phyloP scores from a whole-genome alignment of 2,113 vertebrate genomes.

The Saccopteryx bilineata region DNA sequence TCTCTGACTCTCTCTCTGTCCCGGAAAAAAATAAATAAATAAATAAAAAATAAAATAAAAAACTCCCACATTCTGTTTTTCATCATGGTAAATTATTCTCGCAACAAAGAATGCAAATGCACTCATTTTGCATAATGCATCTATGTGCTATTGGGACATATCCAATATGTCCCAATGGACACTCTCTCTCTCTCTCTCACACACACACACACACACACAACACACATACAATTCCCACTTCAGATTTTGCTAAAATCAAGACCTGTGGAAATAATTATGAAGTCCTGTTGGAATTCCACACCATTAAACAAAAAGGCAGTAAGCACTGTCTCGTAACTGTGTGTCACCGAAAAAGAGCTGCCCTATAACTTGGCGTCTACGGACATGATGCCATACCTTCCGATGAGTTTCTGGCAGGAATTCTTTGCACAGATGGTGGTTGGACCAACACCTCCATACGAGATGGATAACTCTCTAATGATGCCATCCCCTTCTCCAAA shows the following conservation, averaged over 20 bases:
- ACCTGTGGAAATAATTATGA: background rate
- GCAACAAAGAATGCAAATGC: slow-evolving; percentile 21
- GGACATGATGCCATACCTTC: slow-evolving; percentile 81
- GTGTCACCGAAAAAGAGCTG: background rate
- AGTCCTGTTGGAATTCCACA: background rate
- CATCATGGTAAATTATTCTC: slow-evolving; percentile 4
- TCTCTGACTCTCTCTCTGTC: no score
- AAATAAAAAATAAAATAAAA: no score
- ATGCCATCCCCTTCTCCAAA: slow-evolving; percentile 85
- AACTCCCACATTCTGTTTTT: background rate
- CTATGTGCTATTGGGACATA: background rate
- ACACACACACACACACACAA: background rate
- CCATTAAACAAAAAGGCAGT: background rate
- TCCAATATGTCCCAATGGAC: no score
- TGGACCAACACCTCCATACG: slow-evolving; percentile 90
- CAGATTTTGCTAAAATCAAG: background rate
- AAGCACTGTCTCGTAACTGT: background rate
- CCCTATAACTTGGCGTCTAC: background rate
- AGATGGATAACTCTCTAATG: slow-evolving; percentile 89
- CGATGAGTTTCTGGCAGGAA: slow-evolving; percentile 84
- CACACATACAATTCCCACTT: background rate
- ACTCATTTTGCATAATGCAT: slow-evolving; percentile 1
- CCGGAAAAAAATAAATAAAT: no score
- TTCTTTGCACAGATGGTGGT: slow-evolving; percentile 86
- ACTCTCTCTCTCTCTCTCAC: background rate